Conservation (phyloP, 2,888 invertebrate species). For the Sarcophaga caerulescens region DNA sequence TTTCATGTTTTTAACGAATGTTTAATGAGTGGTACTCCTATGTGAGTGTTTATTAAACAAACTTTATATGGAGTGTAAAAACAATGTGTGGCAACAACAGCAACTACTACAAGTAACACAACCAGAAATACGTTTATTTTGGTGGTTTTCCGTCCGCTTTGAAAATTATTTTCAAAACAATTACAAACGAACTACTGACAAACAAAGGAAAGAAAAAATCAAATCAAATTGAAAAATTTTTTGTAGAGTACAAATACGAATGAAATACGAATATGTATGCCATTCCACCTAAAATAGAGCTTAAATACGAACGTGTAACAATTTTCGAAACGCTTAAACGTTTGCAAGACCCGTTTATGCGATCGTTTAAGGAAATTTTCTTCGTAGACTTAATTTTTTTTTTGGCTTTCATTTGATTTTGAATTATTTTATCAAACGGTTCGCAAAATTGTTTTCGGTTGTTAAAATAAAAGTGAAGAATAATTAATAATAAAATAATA, state of each 20-base stretch:
- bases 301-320: conserved; percentile 50
- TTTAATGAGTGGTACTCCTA: too few species aligned
- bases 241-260: conserved; percentile 7
- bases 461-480: neutral
- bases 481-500: neutral
- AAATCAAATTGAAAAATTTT: neutral
- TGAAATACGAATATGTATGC: conserved; percentile 3
- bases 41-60: too few species aligned
- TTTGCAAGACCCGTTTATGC: neutral
- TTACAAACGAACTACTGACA: conserved; percentile 4
- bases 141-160: conserved; percentile 28
- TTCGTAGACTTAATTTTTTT: neutral
- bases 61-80: too few species aligned
- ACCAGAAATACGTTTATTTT: conserved; percentile 11
- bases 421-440: neutral
- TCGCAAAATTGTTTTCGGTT: neutral
- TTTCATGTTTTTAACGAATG: too few species aligned
- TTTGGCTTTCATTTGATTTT: neutral
- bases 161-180: conserved; percentile 1
- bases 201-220: too few species aligned
- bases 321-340: conserved; percentile 35
- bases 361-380: conserved; percentile 25
- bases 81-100: conserved; percentile 3
- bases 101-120: conserved; percentile 1
- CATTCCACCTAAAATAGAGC: conserved; percentile 61